These are phyloP conservation scores for Lagopus leucura DNA, from an alignment of 2,113 vertebrate species.

Conservation along the genomic window DNA sequence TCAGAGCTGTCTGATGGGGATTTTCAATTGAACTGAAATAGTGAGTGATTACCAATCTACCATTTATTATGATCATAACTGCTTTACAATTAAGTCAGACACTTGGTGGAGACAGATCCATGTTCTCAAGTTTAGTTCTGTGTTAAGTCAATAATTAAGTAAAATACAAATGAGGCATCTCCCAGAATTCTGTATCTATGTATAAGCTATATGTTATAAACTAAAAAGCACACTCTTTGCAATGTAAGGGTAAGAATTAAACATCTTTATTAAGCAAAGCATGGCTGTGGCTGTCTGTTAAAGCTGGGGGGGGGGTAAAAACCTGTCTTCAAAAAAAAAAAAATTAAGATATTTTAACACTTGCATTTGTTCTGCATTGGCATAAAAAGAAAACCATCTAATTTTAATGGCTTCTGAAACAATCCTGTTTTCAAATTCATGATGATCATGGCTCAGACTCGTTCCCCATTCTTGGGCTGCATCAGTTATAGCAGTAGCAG, in stretches of 20 bases:
- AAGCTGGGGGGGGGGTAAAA: not conserved
- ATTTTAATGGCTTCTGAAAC: not conserved
- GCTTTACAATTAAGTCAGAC: not conserved
- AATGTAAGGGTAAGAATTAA: not conserved
- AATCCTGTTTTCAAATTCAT: not conserved
- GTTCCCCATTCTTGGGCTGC: not conserved
- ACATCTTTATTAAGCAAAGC: not conserved
- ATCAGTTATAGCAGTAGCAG: not conserved
- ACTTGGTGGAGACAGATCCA: not conserved
- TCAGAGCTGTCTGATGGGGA: not conserved
- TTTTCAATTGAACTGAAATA: conserved; percentile 6
- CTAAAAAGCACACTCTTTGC: not conserved
- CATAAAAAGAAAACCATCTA: not conserved
- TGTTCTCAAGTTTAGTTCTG: not conserved
- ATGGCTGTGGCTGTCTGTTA: not conserved
- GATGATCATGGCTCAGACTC: not conserved
- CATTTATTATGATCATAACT: not conserved
- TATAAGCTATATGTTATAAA: not conserved
- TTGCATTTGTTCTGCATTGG: conserved; percentile 6
- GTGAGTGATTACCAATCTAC: not conserved
- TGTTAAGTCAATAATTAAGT: not conserved
- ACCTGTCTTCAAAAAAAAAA: not conserved
- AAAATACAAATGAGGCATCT: not conserved
- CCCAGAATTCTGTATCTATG: not conserved
- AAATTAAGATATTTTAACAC: not conserved